Base-by-base conservation (phyloP, 2,113 vertebrate species). In the Lamprologus tigripictilis region DNA sequence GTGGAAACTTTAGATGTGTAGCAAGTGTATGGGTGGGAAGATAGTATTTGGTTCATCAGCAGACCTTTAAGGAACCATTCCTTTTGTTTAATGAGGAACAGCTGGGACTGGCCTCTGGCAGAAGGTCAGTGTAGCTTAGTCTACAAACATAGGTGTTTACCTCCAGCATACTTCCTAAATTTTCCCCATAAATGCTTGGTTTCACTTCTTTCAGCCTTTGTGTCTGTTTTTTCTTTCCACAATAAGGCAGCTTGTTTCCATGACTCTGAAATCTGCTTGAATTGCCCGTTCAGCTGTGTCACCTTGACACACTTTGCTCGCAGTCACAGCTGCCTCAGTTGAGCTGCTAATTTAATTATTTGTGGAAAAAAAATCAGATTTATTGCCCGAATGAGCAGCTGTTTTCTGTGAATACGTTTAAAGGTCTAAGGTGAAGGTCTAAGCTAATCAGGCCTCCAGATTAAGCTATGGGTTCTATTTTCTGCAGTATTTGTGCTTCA, bases 291-390 rank as follows among this genome's bases (percentile, higher is more conserved):
- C 68, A 88, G 87, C 88, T 81, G 89, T 83, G 90, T 94, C 90
- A 93, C 94, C 94, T 95, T 95, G 94, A 94, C 95, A 94, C 89
- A 84, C 85, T 90, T 88, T 81, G 82, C 76, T 86, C 81, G 82
- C 80, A 87, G 93, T 83, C 90, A 45, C 93, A 88, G 90, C 90
- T 90, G 93, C 91, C 90, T 84, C n/a, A 40, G 80, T 82, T 81
- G 79, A 86, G 81, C 86, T 81, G 86, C 84, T 93, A 95, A 96
- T 95, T 93, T 78, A 94, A 94, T 95, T 93, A 90, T 94, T 87
- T 83, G 91, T 68, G 9, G 3, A 31, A 58, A 40, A 33, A 37
- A 80, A 73, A 94, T 90, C 85, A 4, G 88, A 92, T 96, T 95
- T 92, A 88, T 85, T 17, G 90, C 79, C 53, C 4, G 80, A 87